Conservation (phyloP, 2,113 vertebrate species). For the Hystrix brachyura region DNA sequence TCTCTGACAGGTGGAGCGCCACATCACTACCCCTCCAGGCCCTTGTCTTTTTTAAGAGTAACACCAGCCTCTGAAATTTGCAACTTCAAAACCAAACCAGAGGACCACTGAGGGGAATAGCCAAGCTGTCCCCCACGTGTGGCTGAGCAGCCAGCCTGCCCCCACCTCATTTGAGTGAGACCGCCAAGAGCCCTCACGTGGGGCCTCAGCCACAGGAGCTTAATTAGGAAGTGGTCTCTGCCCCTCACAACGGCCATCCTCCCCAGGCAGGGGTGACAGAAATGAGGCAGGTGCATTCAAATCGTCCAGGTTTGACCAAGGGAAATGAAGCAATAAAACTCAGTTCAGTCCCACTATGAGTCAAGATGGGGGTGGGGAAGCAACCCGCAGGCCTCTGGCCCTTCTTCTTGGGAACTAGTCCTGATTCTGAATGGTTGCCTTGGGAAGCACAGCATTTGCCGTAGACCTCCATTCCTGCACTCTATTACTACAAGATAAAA, state of each 20-base stretch:
- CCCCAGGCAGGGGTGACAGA: not conserved
- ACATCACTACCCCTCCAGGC: not conserved
- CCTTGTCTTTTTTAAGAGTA: not conserved
- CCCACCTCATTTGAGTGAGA: conserved; percentile 82
- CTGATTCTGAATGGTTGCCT: not conserved
- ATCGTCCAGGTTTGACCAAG: conserved; percentile 73
- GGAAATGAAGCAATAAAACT: conserved; percentile 77
- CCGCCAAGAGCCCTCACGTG: conserved; percentile 81
- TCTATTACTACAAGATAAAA: not conserved
- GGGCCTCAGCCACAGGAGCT: conserved; percentile 60
- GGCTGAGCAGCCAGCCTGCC: conserved; percentile 70
- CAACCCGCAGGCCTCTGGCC: not conserved
- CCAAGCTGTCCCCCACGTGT: not conserved
- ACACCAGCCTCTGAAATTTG: conserved; percentile 61
- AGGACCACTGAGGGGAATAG: conserved; percentile 33
- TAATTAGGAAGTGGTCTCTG: conserved; percentile 75
- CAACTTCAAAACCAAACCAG: conserved; percentile 73
- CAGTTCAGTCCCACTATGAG: conserved; percentile 69
- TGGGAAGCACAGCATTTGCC: not conserved
- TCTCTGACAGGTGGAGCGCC: not conserved
- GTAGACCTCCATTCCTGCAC: not conserved
- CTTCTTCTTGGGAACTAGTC: not conserved
- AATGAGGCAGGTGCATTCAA: conserved; percentile 83
- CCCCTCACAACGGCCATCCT: conserved; percentile 74
- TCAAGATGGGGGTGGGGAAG: conserved; percentile 53